Evolutionary conservation across 2,113 vertebrate species (phyloP), one percentile per base, ranked within the genome.

Genomic region (Phaethon lepturus): DNA sequence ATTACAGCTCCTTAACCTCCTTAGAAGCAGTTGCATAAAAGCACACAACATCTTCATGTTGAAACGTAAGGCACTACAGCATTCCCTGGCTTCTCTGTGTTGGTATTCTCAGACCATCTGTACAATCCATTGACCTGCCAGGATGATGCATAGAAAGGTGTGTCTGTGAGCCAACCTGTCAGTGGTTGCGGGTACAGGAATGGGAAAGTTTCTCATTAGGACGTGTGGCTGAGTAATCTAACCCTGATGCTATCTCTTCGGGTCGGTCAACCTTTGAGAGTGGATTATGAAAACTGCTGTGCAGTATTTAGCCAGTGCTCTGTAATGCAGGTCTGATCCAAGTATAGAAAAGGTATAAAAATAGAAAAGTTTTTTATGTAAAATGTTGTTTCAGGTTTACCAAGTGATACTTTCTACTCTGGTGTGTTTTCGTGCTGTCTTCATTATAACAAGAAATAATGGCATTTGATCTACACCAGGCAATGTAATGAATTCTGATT

Each of bases 1-100:
- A 97, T 93, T 96, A 86, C 83, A 91, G 91, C 93, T 97, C 88
- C 90, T 83, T 86, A 94, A 94, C 78, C 90, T 97, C 93, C 87
- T 90, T 84, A 93, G 72, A 60, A 95, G 90, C 62, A 77, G 82
- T 93, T 96, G 94, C 95, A 97, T 63, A 96, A 95, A 97, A 93
- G 45, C 87, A 44, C 75, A 38, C 75, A 88, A 58, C 81, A 62
- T 42, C 29, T 93, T 56, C 50, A 3, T 53, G 81, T 56, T 83
- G 91, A 76, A 97, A 88, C 0, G 0, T 45, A 80, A 83, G 86
- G 86, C 82, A 28, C 92, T 82, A 31, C 80, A 83, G 78, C 55
- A 55, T 93, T 96, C 84, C 71, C 86, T 44, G 85, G 29, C 50
- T 84, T 86, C 77, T 76, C 67, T 44, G 1, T 47, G 2, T 25